These are phyloP conservation scores for Datnioides undecimradiatus DNA, from an alignment of 2,113 vertebrate genomes.

Conservation along the genomic window DNA sequence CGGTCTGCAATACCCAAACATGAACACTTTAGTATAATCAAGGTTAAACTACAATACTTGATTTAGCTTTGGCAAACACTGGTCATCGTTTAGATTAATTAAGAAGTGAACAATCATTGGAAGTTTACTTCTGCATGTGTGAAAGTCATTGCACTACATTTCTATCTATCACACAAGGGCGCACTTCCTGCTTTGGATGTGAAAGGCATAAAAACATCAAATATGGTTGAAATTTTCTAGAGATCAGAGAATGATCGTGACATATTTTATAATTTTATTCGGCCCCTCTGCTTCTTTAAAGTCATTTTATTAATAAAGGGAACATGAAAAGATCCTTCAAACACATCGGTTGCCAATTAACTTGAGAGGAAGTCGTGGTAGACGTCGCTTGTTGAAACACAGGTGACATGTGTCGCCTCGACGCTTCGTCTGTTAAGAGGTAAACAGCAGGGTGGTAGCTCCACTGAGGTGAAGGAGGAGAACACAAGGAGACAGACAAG, in stretches of 20 bases:
- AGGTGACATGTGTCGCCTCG: neutral
- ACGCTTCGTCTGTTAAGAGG: neutral
- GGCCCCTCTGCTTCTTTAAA: neutral
- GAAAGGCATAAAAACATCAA: neutral
- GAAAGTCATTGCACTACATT: too few species aligned
- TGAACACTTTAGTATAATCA: too few species aligned
- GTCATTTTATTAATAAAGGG: neutral
- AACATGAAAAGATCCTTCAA: neutral
- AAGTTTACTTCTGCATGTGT: too few species aligned
- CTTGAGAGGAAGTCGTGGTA: neutral
- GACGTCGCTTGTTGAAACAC: neutral
- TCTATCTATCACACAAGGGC: neutral
- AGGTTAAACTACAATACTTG: too few species aligned
- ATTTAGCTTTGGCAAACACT: too few species aligned
- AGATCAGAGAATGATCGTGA: too few species aligned
- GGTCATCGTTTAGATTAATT: too few species aligned
- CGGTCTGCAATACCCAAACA: too few species aligned
- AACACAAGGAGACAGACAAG: neutral
- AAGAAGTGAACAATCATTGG: too few species aligned
- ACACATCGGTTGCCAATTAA: neutral
- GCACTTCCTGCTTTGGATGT: neutral
- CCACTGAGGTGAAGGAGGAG: neutral
- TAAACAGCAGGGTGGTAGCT: neutral
- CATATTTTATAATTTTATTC: neutral
- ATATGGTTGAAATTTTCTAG: neutral